Percentiles rank a stretch among this genome's conserved stretches.
Evolutionary conservation across 1,140 invertebrate genomes (phyloP).

Genomic region (Lepidostoma basale): DNA sequence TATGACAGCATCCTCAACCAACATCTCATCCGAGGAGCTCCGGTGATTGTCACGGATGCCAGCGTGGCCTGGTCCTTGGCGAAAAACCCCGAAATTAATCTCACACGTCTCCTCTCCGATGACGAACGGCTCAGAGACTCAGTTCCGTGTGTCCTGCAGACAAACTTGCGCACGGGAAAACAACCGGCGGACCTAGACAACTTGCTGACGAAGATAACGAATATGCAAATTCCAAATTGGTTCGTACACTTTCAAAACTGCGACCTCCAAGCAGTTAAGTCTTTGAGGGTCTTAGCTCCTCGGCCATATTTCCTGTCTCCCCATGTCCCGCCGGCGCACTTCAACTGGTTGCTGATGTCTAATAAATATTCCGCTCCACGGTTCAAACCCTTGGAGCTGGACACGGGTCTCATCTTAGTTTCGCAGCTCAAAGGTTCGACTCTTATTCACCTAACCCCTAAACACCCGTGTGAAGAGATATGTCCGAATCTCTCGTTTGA

Average conservation of each 20-base stretch:
- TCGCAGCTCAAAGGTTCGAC: conserved; percentile 75
- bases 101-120: conserved; percentile 66
- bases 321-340: conserved; percentile 75
- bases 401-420: conserved; percentile 72
- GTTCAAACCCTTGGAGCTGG: conserved; percentile 75
- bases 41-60: conserved; percentile 75
- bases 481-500: conserved; percentile 71
- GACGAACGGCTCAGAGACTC: conserved; percentile 68
- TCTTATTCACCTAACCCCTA: conserved; percentile 68
- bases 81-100: conserved; percentile 69
- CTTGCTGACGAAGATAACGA: conserved; percentile 69
- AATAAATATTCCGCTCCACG: conserved; percentile 75
- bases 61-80: conserved; percentile 71
- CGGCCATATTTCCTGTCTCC: conserved; percentile 78
- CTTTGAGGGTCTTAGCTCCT: conserved; percentile 71
- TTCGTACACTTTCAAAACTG: conserved; percentile 89
- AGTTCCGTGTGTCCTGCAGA: conserved; percentile 72
- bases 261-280: conserved; percentile 76
- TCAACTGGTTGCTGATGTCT: conserved; percentile 82
- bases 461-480: conserved; percentile 70
- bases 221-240: conserved; percentile 72
- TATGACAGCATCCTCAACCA: conserved; percentile 70
- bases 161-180: conserved; percentile 68
- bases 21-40: conserved; percentile 71
- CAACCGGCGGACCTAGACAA: conserved; percentile 68